Conservation (phyloP, 2,797 vertebrate genomes). For the Danio tinwini region DNA sequence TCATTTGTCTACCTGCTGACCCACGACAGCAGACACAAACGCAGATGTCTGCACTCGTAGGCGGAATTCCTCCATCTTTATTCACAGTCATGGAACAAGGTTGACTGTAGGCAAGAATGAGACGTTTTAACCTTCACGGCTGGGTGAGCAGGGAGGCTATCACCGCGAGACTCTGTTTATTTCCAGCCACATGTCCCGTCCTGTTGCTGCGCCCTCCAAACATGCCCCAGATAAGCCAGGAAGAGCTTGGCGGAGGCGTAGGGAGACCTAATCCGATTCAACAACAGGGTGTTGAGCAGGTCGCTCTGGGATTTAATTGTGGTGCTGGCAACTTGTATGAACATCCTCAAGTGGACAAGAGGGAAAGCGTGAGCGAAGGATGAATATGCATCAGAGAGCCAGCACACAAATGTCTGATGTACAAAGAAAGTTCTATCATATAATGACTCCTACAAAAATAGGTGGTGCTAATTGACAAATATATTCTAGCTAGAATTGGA, state of each 20-base stretch:
- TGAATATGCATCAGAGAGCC: conserved; percentile 16
- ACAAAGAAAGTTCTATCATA: background rate
- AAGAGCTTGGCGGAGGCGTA: conserved; percentile 27
- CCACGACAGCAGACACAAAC: conserved; percentile 20
- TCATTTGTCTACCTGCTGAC: conserved; percentile 39
- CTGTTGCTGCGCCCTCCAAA: conserved; percentile 34
- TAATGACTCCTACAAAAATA: background rate
- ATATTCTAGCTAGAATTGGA: too few relatives aligned
- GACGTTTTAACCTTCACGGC: conserved; percentile 55
- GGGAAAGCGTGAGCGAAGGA: conserved; percentile 11
- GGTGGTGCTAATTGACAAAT: background rate
- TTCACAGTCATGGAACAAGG: conserved; percentile 34
- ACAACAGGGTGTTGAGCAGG: conserved; percentile 36
- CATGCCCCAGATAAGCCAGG: conserved; percentile 50
- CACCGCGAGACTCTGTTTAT: conserved; percentile 43
- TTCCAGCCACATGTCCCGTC: conserved; percentile 45
- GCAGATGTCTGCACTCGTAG: background rate
- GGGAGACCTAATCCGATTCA: conserved; percentile 36
- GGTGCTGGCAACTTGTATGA: conserved; percentile 48
- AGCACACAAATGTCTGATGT: background rate
- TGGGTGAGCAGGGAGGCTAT: conserved; percentile 28
- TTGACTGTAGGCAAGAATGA: conserved; percentile 33
- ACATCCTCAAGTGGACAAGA: conserved; percentile 37
- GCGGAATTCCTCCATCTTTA: conserved; percentile 11
- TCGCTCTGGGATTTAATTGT: conserved; percentile 56